Conservation (phyloP, 1,140 invertebrate species). For the Chionoecetes opilio region DNA sequence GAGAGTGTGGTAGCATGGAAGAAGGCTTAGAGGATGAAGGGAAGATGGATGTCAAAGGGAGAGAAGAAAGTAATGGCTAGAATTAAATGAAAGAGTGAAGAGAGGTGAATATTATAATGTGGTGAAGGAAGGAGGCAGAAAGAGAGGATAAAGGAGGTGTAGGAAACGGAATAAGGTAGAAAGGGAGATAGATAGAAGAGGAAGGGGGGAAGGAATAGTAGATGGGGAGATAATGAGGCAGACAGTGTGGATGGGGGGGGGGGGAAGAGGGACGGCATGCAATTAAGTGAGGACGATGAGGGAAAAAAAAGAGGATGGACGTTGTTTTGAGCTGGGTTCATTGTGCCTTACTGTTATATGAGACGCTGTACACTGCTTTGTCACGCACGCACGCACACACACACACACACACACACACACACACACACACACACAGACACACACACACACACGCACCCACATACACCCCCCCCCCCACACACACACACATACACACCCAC, state of each 20-base stretch:
- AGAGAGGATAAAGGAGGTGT: no score
- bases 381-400: no score
- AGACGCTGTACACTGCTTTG: background rate
- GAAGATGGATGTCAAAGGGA: background rate
- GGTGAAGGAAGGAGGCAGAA: no score
- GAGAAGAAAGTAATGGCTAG: background rate
- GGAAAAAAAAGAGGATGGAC: background rate
- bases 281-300: no score
- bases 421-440: no score
- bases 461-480: no score
- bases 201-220: background rate
- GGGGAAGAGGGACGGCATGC: no score
- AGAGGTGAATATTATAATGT: no score
- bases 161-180: background rate
- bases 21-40: background rate
- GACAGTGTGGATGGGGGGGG: background rate
- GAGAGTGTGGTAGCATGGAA: background rate
- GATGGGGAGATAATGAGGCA: slow-evolving; percentile 2
- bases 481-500: no score
- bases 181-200: background rate
- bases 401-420: no score
- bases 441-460: no score
- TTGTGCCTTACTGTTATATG: background rate
- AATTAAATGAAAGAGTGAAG: no score
- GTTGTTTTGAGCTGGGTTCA: background rate